Evolutionary conservation across 2,113 vertebrate species (phyloP).

Genomic region (Trinectes maculatus): DNA sequence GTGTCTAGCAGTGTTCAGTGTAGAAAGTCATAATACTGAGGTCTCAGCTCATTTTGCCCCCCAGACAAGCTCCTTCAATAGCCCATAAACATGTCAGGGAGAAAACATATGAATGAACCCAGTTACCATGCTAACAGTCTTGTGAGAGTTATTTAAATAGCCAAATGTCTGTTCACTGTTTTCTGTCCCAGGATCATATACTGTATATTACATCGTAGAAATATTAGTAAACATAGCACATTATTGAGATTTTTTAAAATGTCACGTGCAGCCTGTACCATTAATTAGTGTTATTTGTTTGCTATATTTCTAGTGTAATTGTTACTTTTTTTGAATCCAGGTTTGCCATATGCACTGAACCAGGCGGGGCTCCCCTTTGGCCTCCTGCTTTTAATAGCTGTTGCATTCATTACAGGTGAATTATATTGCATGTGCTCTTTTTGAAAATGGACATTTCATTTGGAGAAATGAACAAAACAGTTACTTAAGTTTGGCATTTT

Average conservation of each 20-base stretch:
- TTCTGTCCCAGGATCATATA: too few species aligned
- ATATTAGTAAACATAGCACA: too few species aligned
- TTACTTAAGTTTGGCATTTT: conserved; percentile 13
- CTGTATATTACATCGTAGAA: too few species aligned
- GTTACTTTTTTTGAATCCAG: conserved; percentile 79
- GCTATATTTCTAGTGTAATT: too few species aligned
- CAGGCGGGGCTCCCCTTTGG: conserved; percentile 94
- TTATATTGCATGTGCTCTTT: not conserved
- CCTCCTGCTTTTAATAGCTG: conserved; percentile 86
- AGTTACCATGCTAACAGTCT: too few species aligned
- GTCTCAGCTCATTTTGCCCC: not conserved
- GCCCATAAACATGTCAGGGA: not conserved
- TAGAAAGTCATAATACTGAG: not conserved
- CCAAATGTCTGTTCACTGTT: not conserved
- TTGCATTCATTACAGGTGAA: conserved; percentile 90
- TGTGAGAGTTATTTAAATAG: too few species aligned
- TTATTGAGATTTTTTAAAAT: too few species aligned
- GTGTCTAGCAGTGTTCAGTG: not conserved
- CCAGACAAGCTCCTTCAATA: not conserved
- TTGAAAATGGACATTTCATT: not conserved
- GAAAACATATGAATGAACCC: too few species aligned
- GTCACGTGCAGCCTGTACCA: too few species aligned
- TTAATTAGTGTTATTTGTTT: too few species aligned
- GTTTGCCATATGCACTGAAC: conserved; percentile 93
- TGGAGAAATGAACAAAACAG: not conserved